Evolutionary conservation across 2,888 invertebrate species (phyloP).

Genomic region (Trisateles emortualis): DNA sequence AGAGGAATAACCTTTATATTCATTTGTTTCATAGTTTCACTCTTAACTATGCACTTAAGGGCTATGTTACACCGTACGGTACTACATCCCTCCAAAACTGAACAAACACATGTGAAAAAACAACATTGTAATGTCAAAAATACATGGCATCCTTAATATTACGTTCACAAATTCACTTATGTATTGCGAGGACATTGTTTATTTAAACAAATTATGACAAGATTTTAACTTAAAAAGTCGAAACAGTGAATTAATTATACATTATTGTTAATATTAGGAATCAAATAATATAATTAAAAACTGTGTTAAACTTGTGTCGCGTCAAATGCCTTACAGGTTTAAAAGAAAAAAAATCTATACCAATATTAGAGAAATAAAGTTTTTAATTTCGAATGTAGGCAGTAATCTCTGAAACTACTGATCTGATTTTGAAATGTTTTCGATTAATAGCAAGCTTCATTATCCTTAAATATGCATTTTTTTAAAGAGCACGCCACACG

Average conservation of each 20-base stretch:
- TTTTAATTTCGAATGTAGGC: no score
- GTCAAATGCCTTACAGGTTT: no score
- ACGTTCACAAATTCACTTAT: conserved; percentile 24
- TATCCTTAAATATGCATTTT: no score
- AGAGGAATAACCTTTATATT: conserved; percentile 86
- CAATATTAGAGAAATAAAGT: no score
- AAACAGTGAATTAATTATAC: conserved; percentile 16
- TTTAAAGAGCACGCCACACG: no score
- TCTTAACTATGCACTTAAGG: conserved; percentile 73
- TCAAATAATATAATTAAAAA: conserved; percentile 5
- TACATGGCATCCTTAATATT: conserved; percentile 48
- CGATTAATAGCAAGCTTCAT: no score
- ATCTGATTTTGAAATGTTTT: no score
- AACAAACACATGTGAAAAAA: conserved; percentile 52
- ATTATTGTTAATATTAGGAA: conserved; percentile 27
- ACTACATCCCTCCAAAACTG: conserved; percentile 53
- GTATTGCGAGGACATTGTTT: conserved; percentile 46
- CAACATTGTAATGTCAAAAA: conserved; percentile 48
- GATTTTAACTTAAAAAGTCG: conserved; percentile 18
- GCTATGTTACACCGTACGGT: conserved; percentile 63
- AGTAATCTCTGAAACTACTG: no score
- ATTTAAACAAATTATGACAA: conserved; percentile 33
- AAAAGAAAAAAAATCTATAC: no score
- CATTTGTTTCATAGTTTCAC: conserved; percentile 78
- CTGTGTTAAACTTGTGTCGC: no score